Percentiles rank a stretch among this genome's conserved stretches.
Evolutionary conservation across 2,113 vertebrate species (phyloP).

Genomic region (Peromyscus maniculatus): DNA sequence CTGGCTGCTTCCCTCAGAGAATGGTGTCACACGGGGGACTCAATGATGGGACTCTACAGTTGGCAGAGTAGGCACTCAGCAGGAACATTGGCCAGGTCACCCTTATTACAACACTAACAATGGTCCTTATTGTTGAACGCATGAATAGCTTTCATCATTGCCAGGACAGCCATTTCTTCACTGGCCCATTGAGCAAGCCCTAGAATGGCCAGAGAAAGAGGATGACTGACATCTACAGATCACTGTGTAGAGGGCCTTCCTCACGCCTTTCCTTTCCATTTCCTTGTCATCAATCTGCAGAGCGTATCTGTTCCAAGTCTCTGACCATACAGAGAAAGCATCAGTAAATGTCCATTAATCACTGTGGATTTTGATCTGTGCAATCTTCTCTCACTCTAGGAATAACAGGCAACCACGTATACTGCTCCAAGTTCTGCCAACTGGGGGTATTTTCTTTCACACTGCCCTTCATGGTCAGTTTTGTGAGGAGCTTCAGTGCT

Average conservation of each 20-base stretch:
- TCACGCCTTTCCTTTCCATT: background rate
- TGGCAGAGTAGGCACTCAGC: slow-evolving; percentile 29
- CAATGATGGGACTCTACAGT: background rate
- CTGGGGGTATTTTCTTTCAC: background rate
- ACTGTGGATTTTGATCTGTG: background rate
- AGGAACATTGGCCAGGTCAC: background rate
- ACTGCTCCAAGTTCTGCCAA: background rate
- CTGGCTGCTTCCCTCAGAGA: slow-evolving; percentile 21
- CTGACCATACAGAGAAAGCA: slow-evolving; percentile 51
- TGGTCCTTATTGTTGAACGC: background rate
- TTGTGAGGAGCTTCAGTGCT: background rate
- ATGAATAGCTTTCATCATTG: background rate
- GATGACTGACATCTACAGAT: background rate
- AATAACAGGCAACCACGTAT: background rate
- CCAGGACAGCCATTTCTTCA: slow-evolving; percentile 16
- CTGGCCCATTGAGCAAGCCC: background rate
- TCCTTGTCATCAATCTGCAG: background rate
- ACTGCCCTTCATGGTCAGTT: background rate
- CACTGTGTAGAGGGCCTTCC: background rate
- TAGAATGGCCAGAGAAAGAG: background rate
- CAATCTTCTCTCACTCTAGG: slow-evolving; percentile 27
- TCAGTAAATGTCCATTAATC: slow-evolving; percentile 21
- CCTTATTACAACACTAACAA: slow-evolving; percentile 17
- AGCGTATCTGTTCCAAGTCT: background rate
- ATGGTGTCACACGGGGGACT: background rate